Percentiles rank a stretch among this genome's conserved stretches.
Evolutionary conservation across 2,113 vertebrate species (phyloP).

Genomic region (Lophochroa leadbeateri): DNA sequence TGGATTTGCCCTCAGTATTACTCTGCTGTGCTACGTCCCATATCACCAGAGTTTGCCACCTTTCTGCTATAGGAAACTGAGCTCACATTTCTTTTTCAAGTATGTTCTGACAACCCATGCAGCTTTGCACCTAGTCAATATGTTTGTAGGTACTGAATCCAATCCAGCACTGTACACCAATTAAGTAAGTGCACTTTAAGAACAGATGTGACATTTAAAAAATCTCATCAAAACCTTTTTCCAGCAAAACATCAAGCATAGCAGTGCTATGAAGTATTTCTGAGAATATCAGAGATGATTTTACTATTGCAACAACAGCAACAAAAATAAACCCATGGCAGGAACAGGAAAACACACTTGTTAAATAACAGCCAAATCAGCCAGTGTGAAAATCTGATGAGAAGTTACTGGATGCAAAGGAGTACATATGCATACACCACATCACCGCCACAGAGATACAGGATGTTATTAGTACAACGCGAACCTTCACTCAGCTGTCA

Average conservation of each 20-base stretch:
- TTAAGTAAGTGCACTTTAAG: not conserved
- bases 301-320: not conserved
- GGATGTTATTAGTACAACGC: slow-evolving; percentile 71
- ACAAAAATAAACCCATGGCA: not conserved
- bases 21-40: not conserved
- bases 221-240: not conserved
- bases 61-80: not conserved
- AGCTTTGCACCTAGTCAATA: not conserved
- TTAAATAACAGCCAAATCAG: slow-evolving; percentile 27
- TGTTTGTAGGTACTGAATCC: not conserved
- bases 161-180: not conserved
- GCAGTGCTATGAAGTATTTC: not conserved
- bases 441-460: slow-evolving; percentile 41
- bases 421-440: slow-evolving; percentile 27
- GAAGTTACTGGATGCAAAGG: not conserved
- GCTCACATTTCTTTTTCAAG: not conserved
- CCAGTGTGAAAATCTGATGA: not conserved
- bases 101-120: not conserved
- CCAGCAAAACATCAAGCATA: slow-evolving; percentile 9
- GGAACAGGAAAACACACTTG: slow-evolving; percentile 18
- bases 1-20: not conserved
- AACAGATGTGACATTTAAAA: slow-evolving; percentile 5
- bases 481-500: slow-evolving; percentile 57
- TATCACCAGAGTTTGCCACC: not conserved
- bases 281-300: not conserved